A percentile compares a stretch with the other conserved stretches of the same genome.
Conservation (phyloP, 1,140 invertebrate genomes). For the Cotesia vestalis region DNA sequence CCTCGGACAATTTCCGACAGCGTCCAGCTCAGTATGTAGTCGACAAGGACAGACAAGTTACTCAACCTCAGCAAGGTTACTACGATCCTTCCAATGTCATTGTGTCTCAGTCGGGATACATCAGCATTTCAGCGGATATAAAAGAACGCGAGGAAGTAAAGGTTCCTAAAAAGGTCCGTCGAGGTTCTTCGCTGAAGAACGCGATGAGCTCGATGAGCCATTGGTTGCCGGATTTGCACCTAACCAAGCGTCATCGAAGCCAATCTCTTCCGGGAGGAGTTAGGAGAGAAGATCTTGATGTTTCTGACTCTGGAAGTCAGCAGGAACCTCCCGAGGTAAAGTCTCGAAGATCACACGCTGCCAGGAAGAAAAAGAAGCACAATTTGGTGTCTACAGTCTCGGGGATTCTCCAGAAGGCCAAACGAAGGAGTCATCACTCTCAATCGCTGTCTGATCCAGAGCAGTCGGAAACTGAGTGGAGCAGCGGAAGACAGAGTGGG, state of each 20-base stretch:
- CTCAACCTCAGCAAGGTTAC: conserved; percentile 67
- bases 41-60: conserved; percentile 48
- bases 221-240: conserved; percentile 83
- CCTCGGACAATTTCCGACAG: conserved; percentile 57
- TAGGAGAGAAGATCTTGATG: conserved; percentile 69
- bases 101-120: conserved; percentile 84
- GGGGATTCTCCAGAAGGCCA: conserved; percentile 81
- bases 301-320: conserved; percentile 59
- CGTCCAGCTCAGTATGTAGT: conserved; percentile 58
- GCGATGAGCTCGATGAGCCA: conserved; percentile 83
- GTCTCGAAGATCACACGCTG: conserved; percentile 47
- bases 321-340: conserved; percentile 47
- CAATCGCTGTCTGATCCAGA: conserved; percentile 80
- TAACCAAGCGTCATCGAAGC: conserved; percentile 80
- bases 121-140: conserved; percentile 77
- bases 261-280: conserved; percentile 80
- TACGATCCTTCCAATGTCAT: conserved; percentile 72
- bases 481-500: conserved; percentile 71
- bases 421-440: conserved; percentile 70
- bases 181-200: conserved; percentile 77
- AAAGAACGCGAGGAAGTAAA: conserved; percentile 71
- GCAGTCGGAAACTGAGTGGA: conserved; percentile 81
- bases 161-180: conserved; percentile 73
- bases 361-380: conserved; percentile 79
- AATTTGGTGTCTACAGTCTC: conserved; percentile 81